Evolutionary conservation across 2,888 invertebrate species (phyloP), one percentile per base, ranked within the genome.

Genomic region (Pherbina coryleti): DNA sequence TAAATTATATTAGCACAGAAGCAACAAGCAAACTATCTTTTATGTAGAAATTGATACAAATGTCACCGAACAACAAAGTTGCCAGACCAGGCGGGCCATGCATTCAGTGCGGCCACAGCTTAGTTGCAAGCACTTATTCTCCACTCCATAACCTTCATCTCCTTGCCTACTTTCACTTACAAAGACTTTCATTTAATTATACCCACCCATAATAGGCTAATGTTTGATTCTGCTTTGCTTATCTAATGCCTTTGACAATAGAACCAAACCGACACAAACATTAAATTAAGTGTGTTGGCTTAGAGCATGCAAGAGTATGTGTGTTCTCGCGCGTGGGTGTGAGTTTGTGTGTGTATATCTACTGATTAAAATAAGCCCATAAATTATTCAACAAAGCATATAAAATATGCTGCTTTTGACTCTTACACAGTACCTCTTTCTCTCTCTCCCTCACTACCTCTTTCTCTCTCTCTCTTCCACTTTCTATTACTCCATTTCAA

Each of bases 361-460:
- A 34, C 70, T 70, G 70, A 70, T 70, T 70, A 70, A 70, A 55
- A 70, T 70, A 70, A 70, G n/a, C 25, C 34, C 9, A 70, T 70
- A 70, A 70, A 70, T 70, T 70, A 70, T 70, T 70, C 19, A 64
- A 34, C 64, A 64, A 64, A 64, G 34, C 64, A n/a, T 44, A 64
- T 34, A 34, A 49, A 69, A n/a, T 28, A 49, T 69, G 25, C 44
- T 22, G 49, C 25, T 67, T 49, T 14, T 49, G 8, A 25, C 49
- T 25, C 22, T 22, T n/a, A n/a, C n/a, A n/a, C n/a, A n/a, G 22
- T 22, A 22, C 19, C n/a, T n/a, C 17, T 22, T 5, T 57, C 57
- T 57, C 22, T 57, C 57, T 57, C 22, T n/a, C 22, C 19, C 57
- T 57, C 22, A 4, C 22, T 57, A 19, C 19, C 57, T 57, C 22